phyloP scores from a whole-genome alignment of 1,140 invertebrate genomes.

The Pollicipes pollicipes region DNA sequence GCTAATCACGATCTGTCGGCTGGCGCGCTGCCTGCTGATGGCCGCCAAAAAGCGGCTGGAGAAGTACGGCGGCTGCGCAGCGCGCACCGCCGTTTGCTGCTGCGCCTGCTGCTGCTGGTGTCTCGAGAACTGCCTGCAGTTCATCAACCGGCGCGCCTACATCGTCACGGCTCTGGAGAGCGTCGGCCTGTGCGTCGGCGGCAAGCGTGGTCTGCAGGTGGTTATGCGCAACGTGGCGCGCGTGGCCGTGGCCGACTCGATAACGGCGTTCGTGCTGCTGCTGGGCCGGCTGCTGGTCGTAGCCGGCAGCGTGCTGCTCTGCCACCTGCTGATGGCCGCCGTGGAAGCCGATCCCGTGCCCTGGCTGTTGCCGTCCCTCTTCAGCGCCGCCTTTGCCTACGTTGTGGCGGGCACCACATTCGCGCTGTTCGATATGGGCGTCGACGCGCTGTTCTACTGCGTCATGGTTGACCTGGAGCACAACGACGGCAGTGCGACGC shows the following conservation, averaged over 20 bases:
- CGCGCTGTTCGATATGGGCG: background rate
- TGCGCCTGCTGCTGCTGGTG: slow-evolving; percentile 52
- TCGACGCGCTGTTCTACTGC: background rate
- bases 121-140: slow-evolving; percentile 51
- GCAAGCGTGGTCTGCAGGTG: background rate
- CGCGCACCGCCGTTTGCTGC: slow-evolving; percentile 27
- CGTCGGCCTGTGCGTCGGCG: background rate
- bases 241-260: background rate
- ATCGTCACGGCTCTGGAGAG: slow-evolving; percentile 28
- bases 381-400: background rate
- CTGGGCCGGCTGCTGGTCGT: background rate
- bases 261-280: background rate
- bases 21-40: background rate
- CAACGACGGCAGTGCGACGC: background rate
- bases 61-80: background rate
- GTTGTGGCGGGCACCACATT: background rate
- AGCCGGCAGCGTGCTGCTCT: background rate
- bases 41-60: background rate
- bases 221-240: background rate
- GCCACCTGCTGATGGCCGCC: background rate
- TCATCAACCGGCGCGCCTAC: slow-evolving; percentile 55
- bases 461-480: background rate
- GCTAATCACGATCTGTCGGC: background rate
- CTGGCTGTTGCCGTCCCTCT: background rate
- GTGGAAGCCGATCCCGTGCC: background rate